Evolutionary conservation across 2,797 vertebrate species (phyloP).

Genomic region (Enteromius thamalakanensis): DNA sequence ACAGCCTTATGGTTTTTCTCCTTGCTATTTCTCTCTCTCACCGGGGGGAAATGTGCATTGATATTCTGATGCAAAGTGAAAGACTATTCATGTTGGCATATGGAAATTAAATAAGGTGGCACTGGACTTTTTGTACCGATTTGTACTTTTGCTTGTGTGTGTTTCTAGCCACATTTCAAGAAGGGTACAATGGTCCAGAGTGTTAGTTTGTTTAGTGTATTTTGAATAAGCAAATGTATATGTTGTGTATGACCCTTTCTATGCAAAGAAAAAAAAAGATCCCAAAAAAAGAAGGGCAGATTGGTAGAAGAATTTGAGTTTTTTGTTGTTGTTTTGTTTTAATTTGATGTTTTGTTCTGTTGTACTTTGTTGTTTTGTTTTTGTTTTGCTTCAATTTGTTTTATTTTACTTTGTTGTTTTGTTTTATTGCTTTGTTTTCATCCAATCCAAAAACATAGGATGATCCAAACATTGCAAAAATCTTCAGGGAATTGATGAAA

Average conservation of each 20-base stretch:
- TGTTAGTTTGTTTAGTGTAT: too few relatives aligned
- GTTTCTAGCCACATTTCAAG: neutral
- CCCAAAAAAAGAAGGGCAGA: too few relatives aligned
- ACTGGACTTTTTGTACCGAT: neutral
- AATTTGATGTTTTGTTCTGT: too few relatives aligned
- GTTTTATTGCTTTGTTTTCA: neutral
- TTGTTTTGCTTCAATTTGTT: neutral
- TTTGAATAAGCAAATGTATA: too few relatives aligned
- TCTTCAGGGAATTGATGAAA: neutral
- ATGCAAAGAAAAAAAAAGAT: too few relatives aligned
- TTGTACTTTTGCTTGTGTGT: neutral
- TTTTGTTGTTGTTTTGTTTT: neutral
- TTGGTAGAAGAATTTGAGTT: neutral
- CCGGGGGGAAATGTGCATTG: constrained; percentile 62
- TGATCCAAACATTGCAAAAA: neutral
- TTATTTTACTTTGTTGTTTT: neutral
- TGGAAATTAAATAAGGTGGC: constrained; percentile 17
- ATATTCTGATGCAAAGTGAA: constrained; percentile 57
- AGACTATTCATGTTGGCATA: constrained; percentile 31
- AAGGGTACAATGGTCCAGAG: neutral
- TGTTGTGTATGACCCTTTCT: too few relatives aligned
- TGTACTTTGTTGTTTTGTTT: neutral
- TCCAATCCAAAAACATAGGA: neutral
- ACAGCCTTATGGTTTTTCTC: constrained; percentile 67
- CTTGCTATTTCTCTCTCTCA: constrained; percentile 53